Evolutionary conservation across 1,140 invertebrate genomes (phyloP), one percentile per base, ranked within the genome.

Genomic region (Trichogramma pretiosum): DNA sequence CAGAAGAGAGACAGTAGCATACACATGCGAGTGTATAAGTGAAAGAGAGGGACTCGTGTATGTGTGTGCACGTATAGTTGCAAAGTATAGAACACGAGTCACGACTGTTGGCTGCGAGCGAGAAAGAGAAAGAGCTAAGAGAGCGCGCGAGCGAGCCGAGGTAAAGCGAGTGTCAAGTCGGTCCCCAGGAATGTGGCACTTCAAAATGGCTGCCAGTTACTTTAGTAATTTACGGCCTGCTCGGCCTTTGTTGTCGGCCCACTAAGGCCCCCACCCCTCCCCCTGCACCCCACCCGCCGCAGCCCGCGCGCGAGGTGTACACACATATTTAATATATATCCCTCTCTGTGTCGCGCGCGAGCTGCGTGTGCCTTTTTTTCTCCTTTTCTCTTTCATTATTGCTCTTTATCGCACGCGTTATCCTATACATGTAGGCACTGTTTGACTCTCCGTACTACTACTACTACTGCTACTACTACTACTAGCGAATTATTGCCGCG

Each of bases 171-270:
- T 69, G 67, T 65, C 64, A 66, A 65, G 62, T 66, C 62, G 56
- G 61, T 59, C 56, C 56, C 53, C 58, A 70, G 65, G 70, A 73
- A 73, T 73, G 72, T 70, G 67, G 68, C 69, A 74, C 68, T 73
- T 72, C 72, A 74, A 74, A 69, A 74, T 74, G 72, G 72, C 72
- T 68, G 65, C 70, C 64, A 70, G 66, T 69, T 67, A 68, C 67
- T 72, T 67, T 70, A 64, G 63, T 69, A 72, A 73, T 70, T 72
- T 73, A 70, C 65, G 63, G 66, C 66, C 64, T 63, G 65, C 62
- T 67, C 59, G 64, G 64, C 65, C 69, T 70, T 70, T 70, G 68
- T 72, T 72, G 66, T 72, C 61, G 62, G 53, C 57, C 56, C n/a
- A n/a, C n/a, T n/a, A n/a, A n/a, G n/a, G n/a, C n/a, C 26, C 26